A percentile compares a stretch with the other conserved stretches of the same genome.
Conservation (phyloP, 2,888 invertebrate genomes). For the Parochlus steinenii region DNA sequence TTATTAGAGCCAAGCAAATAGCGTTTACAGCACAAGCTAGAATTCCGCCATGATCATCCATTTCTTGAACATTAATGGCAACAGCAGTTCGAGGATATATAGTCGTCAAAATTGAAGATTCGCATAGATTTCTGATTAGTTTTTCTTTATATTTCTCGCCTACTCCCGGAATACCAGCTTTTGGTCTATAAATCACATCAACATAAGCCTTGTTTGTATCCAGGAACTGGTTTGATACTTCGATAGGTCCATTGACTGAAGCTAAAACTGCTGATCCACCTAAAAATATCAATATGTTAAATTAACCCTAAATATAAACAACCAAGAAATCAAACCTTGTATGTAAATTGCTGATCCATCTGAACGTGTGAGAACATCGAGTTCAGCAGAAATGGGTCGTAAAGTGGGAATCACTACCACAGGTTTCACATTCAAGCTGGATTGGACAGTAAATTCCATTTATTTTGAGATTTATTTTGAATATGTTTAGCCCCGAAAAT, state of each 20-base stretch:
- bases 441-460: too few relatives aligned
- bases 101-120: constrained; percentile 49
- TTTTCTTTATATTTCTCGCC: constrained; percentile 57
- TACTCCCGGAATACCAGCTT: constrained; percentile 55
- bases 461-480: too few relatives aligned
- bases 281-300: constrained; percentile 27
- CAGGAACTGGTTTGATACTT: constrained; percentile 58
- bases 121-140: constrained; percentile 58
- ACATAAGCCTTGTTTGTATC: constrained; percentile 62
- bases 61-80: constrained; percentile 65
- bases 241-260: constrained; percentile 69
- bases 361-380: constrained; percentile 53
- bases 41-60: constrained; percentile 70
- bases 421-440: too few relatives aligned
- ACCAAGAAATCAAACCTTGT: constrained; percentile 41
- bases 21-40: constrained; percentile 71
- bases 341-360: constrained; percentile 65
- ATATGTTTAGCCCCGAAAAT: too few relatives aligned
- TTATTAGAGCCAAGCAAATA: constrained; percentile 62
- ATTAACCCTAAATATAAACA: constrained; percentile 1
- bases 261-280: constrained; percentile 63
- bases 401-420: constrained; percentile 15
- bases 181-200: constrained; percentile 61
- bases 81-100: constrained; percentile 70
- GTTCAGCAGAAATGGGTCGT: constrained; percentile 44